Base-by-base conservation (phyloP, 2,113 vertebrate species). In the Ascaphus truei region DNA sequence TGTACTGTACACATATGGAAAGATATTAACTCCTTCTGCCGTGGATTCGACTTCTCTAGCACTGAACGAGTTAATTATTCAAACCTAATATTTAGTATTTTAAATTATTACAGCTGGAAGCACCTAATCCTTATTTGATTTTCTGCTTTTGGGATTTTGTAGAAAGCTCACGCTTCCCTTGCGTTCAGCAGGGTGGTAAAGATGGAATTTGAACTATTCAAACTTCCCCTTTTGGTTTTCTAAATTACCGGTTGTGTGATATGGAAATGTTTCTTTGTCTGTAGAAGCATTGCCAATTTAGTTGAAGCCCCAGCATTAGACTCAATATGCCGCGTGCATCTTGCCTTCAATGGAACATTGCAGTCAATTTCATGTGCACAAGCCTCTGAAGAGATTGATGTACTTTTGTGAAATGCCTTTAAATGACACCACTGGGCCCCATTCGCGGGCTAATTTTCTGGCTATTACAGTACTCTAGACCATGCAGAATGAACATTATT, bases 401-500 rank as follows among this genome's bases (percentile, higher is more conserved):
- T 57, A 47, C 52, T 67, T 67, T 57, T 67, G 29, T 22, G 37
- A 67, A 67, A 67, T 67, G 52, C 52, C 64, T 67, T 57, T 67
- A 67, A 67, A 67, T 67, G 52, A 67, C 52, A 67, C 64, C 64
- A 47, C 64, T 67, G 64, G 64, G 64, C 64, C 64, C 52, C 37
- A 67, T 67, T 57, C 52, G 7, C 52, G 23, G 64, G 64, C 64
- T 67, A 67, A 67, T 67, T 67, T 67, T 67, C 64, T 39, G 20
- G 64, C 64, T 67, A 67, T 67, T 67, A 67, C 64, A 47, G 64
- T 47, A 67, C 52, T 67, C 52, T 57, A 7, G 64, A 67, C 64
- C 64, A 67, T 67, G 64, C 64, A 67, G 64, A 67, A 67, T 67
- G 64, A 67, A 67, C 64, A 67, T 67, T 67, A 57, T 67, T 67